Evolutionary conservation across 2,113 vertebrate genomes (phyloP), one percentile per base, ranked within the genome.

Genomic region (Phoxinus phoxinus): DNA sequence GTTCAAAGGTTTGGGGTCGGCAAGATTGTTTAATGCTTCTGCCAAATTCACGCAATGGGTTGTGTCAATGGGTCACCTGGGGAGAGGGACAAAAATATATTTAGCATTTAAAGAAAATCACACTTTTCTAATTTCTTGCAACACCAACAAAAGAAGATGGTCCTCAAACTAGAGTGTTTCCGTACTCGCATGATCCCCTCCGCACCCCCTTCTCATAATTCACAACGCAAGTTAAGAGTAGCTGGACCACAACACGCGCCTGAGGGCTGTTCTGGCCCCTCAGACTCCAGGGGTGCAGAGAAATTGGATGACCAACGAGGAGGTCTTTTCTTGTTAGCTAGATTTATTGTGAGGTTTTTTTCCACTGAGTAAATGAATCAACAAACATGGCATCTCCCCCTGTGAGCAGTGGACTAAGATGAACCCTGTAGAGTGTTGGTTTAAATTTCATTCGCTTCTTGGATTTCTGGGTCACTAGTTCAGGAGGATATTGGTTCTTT

Each of bases 251-350:
- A 59, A 19, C 35, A 51, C 48, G 30, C 15, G 44, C n/a, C 25
- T 2, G 10, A 30, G 30, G 35, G 76, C 53, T 65, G 41, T 44
- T 74, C 12, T 58, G 35, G 27, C 84, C 53, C 77, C 81, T 81
- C 61, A 79, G 73, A 76, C 71, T 69, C 11, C 58, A 21, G 46
- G 48, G 58, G 78, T 81, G 86, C 79, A 85, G 75, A 81, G 79
- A 87, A 85, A 72, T 73, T 81, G 46, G 74, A 87, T 83, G 73
- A 75, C 76, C 71, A 85, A 51, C 51, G 46, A 72, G 78, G 78
- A 80, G 61, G 73, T 78, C 81, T 37, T 37, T 77, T 75, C 75
- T 80, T 76, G 78, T 72, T 25, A 44, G 48, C 9, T 7, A 27
- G 44, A 72, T 86, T 59, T 85, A 23, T 73, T 73, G 41, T 69